Percentiles rank a stretch among this genome's conserved stretches.
These are phyloP conservation scores for Fulica atra DNA, from an alignment of 2,113 vertebrate genomes.

Conservation along the genomic window DNA sequence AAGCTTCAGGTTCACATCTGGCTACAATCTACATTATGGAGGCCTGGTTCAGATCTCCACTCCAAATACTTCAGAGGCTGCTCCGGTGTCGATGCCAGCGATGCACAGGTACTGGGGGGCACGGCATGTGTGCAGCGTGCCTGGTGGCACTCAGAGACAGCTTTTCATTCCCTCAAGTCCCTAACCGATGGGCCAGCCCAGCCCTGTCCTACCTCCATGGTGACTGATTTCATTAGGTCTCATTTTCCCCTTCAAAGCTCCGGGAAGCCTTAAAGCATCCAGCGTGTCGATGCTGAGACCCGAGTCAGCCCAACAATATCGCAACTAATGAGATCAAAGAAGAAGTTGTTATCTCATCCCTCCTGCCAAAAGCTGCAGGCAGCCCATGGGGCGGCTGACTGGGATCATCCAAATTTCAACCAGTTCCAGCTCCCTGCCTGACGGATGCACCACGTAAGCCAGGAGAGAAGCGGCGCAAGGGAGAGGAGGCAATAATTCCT, in stretches of 20 bases:
- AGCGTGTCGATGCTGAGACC: background rate
- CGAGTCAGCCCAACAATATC: background rate
- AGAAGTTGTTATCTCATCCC: background rate
- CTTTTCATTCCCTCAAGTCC: background rate
- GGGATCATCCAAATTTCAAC: background rate
- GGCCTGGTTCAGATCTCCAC: background rate
- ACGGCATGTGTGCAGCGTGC: fast-evolving
- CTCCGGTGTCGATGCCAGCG: fast-evolving
- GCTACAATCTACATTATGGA: background rate
- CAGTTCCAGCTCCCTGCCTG: background rate
- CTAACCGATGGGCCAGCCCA: background rate
- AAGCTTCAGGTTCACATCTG: background rate
- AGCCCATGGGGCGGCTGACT: background rate
- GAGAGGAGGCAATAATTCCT: background rate
- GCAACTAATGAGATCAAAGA: background rate
- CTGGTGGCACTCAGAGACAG: background rate
- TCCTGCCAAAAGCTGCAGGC: background rate
- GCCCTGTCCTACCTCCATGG: background rate
- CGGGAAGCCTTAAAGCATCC: background rate
- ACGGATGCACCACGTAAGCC: fast-evolving
- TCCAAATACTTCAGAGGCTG: background rate
- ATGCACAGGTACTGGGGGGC: background rate
- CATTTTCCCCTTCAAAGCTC: background rate
- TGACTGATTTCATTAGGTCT: background rate
- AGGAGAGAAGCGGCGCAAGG: background rate